These are phyloP conservation scores for Coelogynopora nodosa DNA, from an alignment of 2,888 invertebrate genomes.

Conservation along the genomic window DNA sequence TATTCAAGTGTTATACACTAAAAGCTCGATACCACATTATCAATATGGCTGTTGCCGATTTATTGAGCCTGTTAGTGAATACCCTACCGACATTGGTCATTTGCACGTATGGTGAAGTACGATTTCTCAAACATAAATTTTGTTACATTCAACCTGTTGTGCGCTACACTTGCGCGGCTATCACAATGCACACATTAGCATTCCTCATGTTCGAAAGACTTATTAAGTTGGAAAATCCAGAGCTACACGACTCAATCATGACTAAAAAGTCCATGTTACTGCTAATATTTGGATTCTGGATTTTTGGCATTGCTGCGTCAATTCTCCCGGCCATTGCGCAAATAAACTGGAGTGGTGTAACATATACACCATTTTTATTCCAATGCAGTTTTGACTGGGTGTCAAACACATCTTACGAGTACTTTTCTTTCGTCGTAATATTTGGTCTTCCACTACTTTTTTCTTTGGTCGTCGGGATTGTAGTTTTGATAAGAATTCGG, in stretches of 20 bases:
- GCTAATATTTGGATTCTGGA: constrained; percentile 17
- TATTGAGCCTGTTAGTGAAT: background rate
- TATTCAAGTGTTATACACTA: background rate
- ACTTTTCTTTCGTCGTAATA: constrained; percentile 25
- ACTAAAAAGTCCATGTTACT: background rate
- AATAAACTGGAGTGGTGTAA: constrained; percentile 15
- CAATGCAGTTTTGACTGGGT: constrained; percentile 26
- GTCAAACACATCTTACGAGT: background rate
- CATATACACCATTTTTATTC: background rate
- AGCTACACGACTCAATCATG: background rate
- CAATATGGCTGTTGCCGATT: constrained; percentile 18
- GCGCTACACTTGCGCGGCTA: background rate
- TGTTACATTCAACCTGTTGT: constrained; percentile 15
- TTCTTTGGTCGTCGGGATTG: background rate
- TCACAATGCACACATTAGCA: constrained; percentile 12
- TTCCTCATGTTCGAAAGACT: background rate
- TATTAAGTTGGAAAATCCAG: constrained; percentile 15
- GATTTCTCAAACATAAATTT: background rate
- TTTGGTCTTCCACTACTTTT: background rate
- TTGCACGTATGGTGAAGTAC: background rate
- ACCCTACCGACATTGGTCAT: background rate
- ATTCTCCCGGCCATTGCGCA: background rate
- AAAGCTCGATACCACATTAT: background rate
- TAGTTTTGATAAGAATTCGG: background rate
- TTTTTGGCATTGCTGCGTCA: background rate